Evolutionary conservation across 1,140 invertebrate genomes (phyloP), one percentile per base, ranked within the genome.

Genomic region (Matsumurasca onukii): DNA sequence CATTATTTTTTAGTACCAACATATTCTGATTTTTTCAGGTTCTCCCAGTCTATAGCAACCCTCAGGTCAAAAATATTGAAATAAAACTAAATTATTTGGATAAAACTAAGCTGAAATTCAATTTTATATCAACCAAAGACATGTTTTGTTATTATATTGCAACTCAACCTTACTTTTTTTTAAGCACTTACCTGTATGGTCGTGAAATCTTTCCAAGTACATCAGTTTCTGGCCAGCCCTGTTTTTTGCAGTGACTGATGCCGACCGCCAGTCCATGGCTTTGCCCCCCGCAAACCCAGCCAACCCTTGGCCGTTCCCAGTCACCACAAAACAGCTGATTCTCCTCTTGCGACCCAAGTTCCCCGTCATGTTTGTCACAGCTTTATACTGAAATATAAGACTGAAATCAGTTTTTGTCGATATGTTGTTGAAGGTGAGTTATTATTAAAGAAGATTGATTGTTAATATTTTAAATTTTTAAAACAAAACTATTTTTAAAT

Each of bases 231-330:
- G 90, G 1, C 86, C 91, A 57, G 96, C 92, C 70, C 88, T 86
- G 81, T 96, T 97, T 79, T 90, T 96, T 0, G 92, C 92, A 80
- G 86, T 86, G 66, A 85, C 83, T 13, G 94, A 61, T 27, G 89
- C 87, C 9, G 85, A 80, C 76, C 77, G 84, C 5, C 83, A 80
- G 71, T 92, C 88, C 2, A 85, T 75, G 3, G 86, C 85, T 80
- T 88, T 93, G 0, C 84, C 87, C n/a, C 89, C 73, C 15, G 88
- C 87, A 83, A 94, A 93, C 20, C 93, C 96, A 73, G 85, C 91
- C 13, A 98, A 78, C 1, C 96, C 97, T 78, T 95, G 89, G 61
- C 85, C 82, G 83, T 98, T 98, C 52, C 97, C 97, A 65, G 93
- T 94, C 1, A 97, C 87, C 34, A 89, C 88, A 73, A 92, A 83